Evolutionary conservation across 2,888 invertebrate species (phyloP).

Genomic region (Stenodema calcarata): DNA sequence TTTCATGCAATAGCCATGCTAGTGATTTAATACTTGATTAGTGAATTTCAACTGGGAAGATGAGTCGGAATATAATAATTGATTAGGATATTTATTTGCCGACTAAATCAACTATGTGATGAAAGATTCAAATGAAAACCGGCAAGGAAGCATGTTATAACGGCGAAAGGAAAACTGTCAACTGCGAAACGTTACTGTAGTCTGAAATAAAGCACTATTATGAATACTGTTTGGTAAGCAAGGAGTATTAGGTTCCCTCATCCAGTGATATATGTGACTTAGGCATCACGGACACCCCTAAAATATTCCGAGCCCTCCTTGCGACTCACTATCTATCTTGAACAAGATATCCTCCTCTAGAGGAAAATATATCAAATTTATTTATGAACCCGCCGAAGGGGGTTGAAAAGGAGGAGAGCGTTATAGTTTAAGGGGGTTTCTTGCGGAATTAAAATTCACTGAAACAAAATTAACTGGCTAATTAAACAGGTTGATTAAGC

Average conservation of each 20-base stretch:
- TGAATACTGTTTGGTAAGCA: constrained; percentile 21
- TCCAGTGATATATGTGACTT: constrained; percentile 8
- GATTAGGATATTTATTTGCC: too few species aligned
- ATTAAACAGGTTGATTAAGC: constrained; percentile 31
- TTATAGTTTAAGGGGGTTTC: background rate
- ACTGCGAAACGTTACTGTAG: background rate
- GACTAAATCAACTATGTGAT: too few species aligned
- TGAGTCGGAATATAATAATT: too few species aligned
- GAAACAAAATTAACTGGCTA: constrained; percentile 17
- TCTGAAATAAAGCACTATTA: background rate
- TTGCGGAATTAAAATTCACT: constrained; percentile 22
- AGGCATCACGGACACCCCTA: background rate
- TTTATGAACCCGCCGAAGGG: background rate
- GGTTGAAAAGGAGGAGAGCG: background rate
- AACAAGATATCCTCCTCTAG: background rate
- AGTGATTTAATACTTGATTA: too few species aligned
- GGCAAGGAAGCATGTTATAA: background rate
- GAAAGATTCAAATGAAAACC: background rate
- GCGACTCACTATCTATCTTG: constrained; percentile 4
- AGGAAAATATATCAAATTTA: constrained; percentile 26
- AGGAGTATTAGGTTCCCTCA: constrained; percentile 8
- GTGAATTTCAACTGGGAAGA: too few species aligned
- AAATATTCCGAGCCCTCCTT: background rate
- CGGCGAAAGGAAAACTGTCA: too few species aligned
- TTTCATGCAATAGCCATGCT: too few species aligned